These are phyloP conservation scores for Cuculus canorus DNA, from an alignment of 2,797 vertebrate genomes.

Conservation along the genomic window DNA sequence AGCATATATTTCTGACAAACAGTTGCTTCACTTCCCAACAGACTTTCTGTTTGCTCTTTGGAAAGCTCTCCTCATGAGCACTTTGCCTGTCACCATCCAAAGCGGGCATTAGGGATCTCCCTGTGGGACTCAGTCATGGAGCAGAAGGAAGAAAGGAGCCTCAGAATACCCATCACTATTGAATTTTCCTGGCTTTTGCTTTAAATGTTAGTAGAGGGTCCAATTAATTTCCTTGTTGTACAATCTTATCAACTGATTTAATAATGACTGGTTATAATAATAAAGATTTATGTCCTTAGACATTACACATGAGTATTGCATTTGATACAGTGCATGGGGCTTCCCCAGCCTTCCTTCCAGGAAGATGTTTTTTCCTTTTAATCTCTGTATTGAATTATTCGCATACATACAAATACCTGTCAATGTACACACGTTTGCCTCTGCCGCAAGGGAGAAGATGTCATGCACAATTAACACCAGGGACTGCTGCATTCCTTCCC, in stretches of 20 bases:
- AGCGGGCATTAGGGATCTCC: background rate
- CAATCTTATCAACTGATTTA: conserved; percentile 29
- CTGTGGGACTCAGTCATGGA: background rate
- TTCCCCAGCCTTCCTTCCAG: background rate
- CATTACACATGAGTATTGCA: background rate
- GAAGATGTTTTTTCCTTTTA: background rate
- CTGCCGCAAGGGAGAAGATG: background rate
- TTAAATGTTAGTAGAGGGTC: background rate
- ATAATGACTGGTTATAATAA: conserved; percentile 17
- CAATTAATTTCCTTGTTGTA: conserved; percentile 41
- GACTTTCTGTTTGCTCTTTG: background rate
- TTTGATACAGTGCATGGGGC: background rate
- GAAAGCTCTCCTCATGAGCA: background rate
- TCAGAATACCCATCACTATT: background rate
- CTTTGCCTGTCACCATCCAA: background rate
- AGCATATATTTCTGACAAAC: background rate
- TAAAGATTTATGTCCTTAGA: conserved; percentile 33
- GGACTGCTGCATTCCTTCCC: background rate
- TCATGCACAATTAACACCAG: background rate
- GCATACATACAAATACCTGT: background rate
- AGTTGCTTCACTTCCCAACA: background rate
- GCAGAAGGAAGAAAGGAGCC: background rate
- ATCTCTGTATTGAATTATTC: conserved; percentile 22
- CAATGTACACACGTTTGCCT: background rate
- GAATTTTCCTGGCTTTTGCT: conserved; percentile 16